Percentiles rank a stretch among this genome's conserved stretches.
Evolutionary conservation across 2,888 invertebrate species (phyloP).

Genomic region (Leuctra nigra): DNA sequence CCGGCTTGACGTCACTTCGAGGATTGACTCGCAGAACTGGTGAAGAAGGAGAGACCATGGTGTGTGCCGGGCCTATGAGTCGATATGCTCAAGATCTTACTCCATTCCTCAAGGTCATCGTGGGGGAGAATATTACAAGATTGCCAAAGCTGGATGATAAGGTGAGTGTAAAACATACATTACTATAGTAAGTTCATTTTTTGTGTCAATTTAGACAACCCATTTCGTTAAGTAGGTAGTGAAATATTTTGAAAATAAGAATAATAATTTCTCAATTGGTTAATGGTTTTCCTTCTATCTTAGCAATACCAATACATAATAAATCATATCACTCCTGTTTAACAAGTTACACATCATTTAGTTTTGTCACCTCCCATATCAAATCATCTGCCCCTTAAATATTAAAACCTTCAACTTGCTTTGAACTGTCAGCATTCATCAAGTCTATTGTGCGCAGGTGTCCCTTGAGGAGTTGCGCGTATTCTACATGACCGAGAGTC

Average conservation of each 20-base stretch:
- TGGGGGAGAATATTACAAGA: slow-evolving; percentile 46
- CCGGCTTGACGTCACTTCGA: slow-evolving; percentile 55
- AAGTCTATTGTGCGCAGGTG: slow-evolving; percentile 39
- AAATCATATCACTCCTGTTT: too few species aligned
- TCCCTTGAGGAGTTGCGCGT: slow-evolving; percentile 60
- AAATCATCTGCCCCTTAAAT: too few species aligned
- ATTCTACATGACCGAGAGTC: slow-evolving; percentile 70
- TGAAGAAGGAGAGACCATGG: slow-evolving; percentile 65
- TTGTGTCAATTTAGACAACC: too few species aligned
- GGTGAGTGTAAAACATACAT: slow-evolving; percentile 26
- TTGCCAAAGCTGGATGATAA: slow-evolving; percentile 50
- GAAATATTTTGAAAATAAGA: too few species aligned
- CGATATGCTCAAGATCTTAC: slow-evolving; percentile 71
- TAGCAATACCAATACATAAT: too few species aligned
- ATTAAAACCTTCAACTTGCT: too few species aligned
- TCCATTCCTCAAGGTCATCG: slow-evolving; percentile 63
- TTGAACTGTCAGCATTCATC: neutral
- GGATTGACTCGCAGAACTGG: slow-evolving; percentile 61
- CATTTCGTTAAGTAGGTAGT: too few species aligned
- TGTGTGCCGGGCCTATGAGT: slow-evolving; percentile 75
- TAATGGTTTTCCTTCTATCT: too few species aligned
- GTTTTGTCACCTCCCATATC: too few species aligned
- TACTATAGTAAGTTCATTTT: too few species aligned
- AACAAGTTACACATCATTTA: too few species aligned
- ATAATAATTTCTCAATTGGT: too few species aligned